Evolutionary conservation across 2,888 invertebrate species (phyloP).

Genomic region (Phrixothrix hirtus): DNA sequence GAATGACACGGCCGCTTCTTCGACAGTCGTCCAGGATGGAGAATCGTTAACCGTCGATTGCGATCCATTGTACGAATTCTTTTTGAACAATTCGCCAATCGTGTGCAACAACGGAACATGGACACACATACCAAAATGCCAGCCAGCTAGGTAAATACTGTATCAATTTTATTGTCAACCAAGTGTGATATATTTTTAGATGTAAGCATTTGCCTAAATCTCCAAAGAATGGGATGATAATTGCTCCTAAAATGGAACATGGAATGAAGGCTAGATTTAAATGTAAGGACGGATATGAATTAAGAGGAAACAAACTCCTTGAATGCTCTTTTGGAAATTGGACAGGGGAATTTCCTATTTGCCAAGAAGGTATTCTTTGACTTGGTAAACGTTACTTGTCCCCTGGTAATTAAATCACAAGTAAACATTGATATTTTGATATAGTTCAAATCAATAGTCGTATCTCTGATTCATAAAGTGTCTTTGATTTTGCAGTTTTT

Average conservation of each 20-base stretch:
- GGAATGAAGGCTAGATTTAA: constrained; percentile 92
- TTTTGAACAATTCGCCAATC: constrained; percentile 73
- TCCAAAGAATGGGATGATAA: constrained; percentile 92
- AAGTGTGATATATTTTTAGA: too few species aligned
- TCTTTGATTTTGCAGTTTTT: constrained; percentile 74
- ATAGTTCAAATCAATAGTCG: too few species aligned
- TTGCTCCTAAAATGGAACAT: constrained; percentile 96
- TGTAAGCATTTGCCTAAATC: constrained; percentile 57
- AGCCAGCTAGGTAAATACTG: constrained; percentile 67
- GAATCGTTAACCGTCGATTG: constrained; percentile 77
- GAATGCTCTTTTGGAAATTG: constrained; percentile 94
- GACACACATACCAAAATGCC: constrained; percentile 87
- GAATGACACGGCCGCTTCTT: constrained; percentile 60
- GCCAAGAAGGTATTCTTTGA: constrained; percentile 81
- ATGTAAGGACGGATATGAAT: constrained; percentile 89
- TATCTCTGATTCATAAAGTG: too few species aligned
- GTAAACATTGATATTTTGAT: too few species aligned
- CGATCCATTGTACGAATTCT: constrained; percentile 82
- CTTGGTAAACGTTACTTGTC: too few species aligned
- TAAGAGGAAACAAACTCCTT: constrained; percentile 72
- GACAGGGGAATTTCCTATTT: constrained; percentile 86
- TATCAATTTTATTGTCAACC: neutral
- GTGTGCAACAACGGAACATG: constrained; percentile 95
- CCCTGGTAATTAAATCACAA: too few species aligned
- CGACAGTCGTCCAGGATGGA: constrained; percentile 71